Conservation (phyloP, 2,888 invertebrate genomes). For the Cyclophora albipunctata region DNA sequence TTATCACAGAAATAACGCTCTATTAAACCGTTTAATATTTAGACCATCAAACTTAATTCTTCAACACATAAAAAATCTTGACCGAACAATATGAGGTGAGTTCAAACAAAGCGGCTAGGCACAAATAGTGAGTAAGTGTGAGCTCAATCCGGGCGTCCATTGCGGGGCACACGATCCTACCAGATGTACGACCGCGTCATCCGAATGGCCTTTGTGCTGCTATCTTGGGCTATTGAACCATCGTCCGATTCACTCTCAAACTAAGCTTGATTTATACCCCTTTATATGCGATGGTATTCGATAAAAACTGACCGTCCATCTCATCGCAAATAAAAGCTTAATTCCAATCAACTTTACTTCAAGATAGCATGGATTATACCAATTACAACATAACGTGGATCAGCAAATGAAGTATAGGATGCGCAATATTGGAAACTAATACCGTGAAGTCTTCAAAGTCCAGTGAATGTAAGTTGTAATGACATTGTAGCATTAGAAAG, state of each 20-base stretch:
- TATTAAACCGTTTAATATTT: no score
- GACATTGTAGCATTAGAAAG: conserved; percentile 24
- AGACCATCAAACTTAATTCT: no score
- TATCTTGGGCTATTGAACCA: conserved; percentile 48
- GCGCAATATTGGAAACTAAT: no score
- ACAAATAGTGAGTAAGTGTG: conserved; percentile 50
- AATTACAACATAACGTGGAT: background rate
- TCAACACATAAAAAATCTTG: no score
- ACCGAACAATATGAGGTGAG: conserved; percentile 6
- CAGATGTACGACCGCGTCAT: conserved; percentile 54
- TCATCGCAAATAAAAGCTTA: background rate
- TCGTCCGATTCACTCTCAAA: conserved; percentile 16
- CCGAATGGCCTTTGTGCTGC: conserved; percentile 24
- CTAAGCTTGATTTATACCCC: conserved; percentile 23
- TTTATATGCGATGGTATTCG: no score
- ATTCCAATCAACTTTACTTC: background rate
- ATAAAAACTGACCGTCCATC: background rate
- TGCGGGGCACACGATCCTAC: conserved; percentile 56
- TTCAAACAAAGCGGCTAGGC: conserved; percentile 50
- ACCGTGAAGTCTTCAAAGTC: no score
- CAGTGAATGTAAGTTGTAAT: background rate
- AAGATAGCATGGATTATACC: background rate
- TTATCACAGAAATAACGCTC: no score
- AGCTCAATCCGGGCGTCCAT: conserved; percentile 62
- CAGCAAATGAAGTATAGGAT: no score